A percentile compares a stretch with the other conserved stretches of the same genome.
Conservation (phyloP, 2,888 invertebrate genomes). For the Dendrolimus pini region DNA sequence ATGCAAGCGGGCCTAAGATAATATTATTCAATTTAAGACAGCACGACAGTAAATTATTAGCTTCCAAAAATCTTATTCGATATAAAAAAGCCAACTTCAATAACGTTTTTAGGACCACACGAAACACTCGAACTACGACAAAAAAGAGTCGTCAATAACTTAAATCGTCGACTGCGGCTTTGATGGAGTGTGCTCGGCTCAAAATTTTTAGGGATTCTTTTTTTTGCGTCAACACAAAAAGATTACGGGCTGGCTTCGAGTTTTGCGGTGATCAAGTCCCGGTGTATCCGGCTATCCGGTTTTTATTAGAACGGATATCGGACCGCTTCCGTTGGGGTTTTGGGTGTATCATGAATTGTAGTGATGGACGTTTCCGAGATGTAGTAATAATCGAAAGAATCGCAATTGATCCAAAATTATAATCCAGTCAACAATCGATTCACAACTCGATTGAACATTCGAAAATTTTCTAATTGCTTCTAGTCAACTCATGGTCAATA, state of each 20-base stretch:
- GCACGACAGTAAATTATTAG: not conserved
- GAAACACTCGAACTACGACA: constrained; percentile 9
- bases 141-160: constrained; percentile 30
- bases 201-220: constrained; percentile 37
- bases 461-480: no score
- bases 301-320: constrained; percentile 65
- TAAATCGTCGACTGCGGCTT: constrained; percentile 32
- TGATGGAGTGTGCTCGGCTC: constrained; percentile 38
- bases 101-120: not conserved
- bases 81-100: not conserved
- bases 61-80: not conserved
- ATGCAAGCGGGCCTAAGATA: no score
- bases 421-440: no score
- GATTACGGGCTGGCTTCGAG: constrained; percentile 26
- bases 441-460: no score
- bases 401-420: no score
- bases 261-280: constrained; percentile 54
- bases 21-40: constrained; percentile 12
- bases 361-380: constrained; percentile 25
- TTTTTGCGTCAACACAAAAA: constrained; percentile 32
- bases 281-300: constrained; percentile 53
- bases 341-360: constrained; percentile 44
- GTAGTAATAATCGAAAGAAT: no score
- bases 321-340: constrained; percentile 58
- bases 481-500: no score